A percentile compares a stretch with the other conserved stretches of the same genome.
Evolutionary conservation across 1,140 invertebrate genomes (phyloP).

Genomic region (Lordiphosa collinella): DNA sequence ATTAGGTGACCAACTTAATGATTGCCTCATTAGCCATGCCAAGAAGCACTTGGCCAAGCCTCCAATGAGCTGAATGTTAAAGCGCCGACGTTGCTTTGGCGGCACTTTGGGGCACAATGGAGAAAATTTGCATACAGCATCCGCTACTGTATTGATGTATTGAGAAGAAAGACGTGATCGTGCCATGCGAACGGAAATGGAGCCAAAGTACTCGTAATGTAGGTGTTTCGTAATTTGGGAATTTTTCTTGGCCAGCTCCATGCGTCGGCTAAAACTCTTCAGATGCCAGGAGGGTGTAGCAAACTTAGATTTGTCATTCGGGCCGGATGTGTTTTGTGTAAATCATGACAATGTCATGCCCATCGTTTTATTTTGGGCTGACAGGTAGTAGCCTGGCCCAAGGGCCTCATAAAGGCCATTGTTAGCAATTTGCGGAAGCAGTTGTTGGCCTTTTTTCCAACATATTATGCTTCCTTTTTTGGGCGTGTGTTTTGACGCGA

Average conservation of each 20-base stretch:
- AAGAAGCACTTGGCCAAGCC: slow-evolving; percentile 67
- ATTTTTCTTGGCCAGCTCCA: slow-evolving; percentile 34
- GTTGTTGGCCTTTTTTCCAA: slow-evolving; percentile 44
- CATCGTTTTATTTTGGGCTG: slow-evolving; percentile 36
- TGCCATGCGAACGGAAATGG: slow-evolving; percentile 47
- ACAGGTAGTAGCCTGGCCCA: slow-evolving; percentile 61
- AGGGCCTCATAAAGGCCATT: slow-evolving; percentile 41
- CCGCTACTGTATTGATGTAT: slow-evolving; percentile 67
- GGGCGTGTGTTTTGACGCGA: slow-evolving; percentile 77
- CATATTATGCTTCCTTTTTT: slow-evolving; percentile 36
- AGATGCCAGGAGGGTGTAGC: slow-evolving; percentile 21
- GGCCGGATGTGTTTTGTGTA: slow-evolving; percentile 75
- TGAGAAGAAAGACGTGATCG: slow-evolving; percentile 26
- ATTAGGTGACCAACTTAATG: slow-evolving; percentile 64
- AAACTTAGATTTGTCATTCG: slow-evolving; percentile 61
- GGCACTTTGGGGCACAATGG: slow-evolving; percentile 50
- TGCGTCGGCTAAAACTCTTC: not conserved
- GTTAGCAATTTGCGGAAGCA: slow-evolving; percentile 62
- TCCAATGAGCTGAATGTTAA: slow-evolving; percentile 49
- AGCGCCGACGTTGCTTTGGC: slow-evolving; percentile 53
- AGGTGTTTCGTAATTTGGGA: slow-evolving; percentile 62
- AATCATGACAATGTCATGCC: slow-evolving; percentile 61
- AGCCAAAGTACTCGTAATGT: slow-evolving; percentile 1
- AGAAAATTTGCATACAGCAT: slow-evolving; percentile 71
- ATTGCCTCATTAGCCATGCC: slow-evolving; percentile 67